Conservation (phyloP, 2,113 vertebrate genomes). For the Petroica traversi region DNA sequence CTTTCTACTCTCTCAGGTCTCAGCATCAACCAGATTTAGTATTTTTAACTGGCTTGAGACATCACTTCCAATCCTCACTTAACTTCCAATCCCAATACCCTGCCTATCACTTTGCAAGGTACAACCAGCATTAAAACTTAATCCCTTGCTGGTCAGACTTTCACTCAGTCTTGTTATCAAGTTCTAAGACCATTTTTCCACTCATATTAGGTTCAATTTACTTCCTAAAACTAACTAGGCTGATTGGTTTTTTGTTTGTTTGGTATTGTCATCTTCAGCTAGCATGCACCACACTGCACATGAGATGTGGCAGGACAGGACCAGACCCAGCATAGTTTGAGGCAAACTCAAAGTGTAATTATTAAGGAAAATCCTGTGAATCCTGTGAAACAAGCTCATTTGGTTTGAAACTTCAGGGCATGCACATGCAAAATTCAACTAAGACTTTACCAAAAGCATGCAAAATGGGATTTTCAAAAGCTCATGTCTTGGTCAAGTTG, state of each 20-base stretch:
- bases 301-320: not conserved
- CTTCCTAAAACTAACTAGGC: not conserved
- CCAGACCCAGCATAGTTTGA: not conserved
- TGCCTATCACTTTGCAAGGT: not conserved
- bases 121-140: not conserved
- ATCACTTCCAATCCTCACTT: not conserved
- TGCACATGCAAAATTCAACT: not conserved
- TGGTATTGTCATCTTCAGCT: not conserved
- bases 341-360: not conserved
- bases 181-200: not conserved
- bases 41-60: not conserved
- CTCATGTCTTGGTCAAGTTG: not conserved
- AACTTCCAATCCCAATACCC: not conserved
- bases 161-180: not conserved
- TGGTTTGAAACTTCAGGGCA: not conserved
- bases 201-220: not conserved
- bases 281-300: too few species aligned
- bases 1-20: not conserved
- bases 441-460: not conserved
- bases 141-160: not conserved
- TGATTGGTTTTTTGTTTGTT: not conserved
- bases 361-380: not conserved
- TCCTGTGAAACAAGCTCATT: not conserved
- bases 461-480: not conserved
- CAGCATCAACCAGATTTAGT: not conserved